Percentiles rank a stretch among this genome's conserved stretches.
These are phyloP conservation scores for Scarus forsteni DNA, from an alignment of 2,797 vertebrate species.

Conservation along the genomic window DNA sequence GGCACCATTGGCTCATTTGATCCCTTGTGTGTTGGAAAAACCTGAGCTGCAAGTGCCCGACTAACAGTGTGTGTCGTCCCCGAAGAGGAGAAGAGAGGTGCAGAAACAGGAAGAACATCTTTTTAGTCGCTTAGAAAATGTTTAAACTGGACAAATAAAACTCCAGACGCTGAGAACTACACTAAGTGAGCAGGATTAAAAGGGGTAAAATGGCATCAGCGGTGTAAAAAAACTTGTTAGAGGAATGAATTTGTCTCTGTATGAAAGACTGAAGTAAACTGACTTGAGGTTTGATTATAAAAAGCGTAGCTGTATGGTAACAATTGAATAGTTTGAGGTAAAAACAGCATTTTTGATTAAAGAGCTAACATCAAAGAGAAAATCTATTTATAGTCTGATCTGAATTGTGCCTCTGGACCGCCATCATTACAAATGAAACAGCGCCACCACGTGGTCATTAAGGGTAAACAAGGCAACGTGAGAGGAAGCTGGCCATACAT, in stretches of 20 bases:
- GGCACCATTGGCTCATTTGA: slow-evolving; percentile 85
- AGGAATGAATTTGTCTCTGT: slow-evolving; percentile 14
- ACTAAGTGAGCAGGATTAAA: slow-evolving; percentile 24
- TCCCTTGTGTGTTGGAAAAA: slow-evolving; percentile 57
- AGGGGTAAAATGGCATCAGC: slow-evolving; percentile 27
- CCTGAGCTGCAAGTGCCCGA: slow-evolving; percentile 49
- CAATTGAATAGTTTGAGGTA: slow-evolving; percentile 14
- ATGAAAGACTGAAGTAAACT: neutral
- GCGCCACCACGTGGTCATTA: slow-evolving; percentile 56
- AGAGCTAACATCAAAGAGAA: slow-evolving; percentile 45
- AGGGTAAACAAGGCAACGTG: neutral
- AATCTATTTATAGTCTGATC: slow-evolving; percentile 30
- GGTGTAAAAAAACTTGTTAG: slow-evolving; percentile 10
- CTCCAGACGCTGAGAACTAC: slow-evolving; percentile 19
- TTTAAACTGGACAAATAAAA: slow-evolving; percentile 47
- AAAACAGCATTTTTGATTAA: slow-evolving; percentile 27
- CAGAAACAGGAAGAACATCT: slow-evolving; percentile 8
- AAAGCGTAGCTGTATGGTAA: slow-evolving; percentile 12
- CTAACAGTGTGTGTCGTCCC: slow-evolving; percentile 42
- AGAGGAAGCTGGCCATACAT: neutral
- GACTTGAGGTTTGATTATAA: slow-evolving; percentile 1
- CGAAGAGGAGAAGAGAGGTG: slow-evolving; percentile 15
- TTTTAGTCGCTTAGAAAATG: slow-evolving; percentile 53
- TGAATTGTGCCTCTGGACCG: neutral
- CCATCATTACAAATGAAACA: slow-evolving; percentile 34